phyloP scores from a whole-genome alignment of 2,888 invertebrate species.

The Dioctria linearis region DNA sequence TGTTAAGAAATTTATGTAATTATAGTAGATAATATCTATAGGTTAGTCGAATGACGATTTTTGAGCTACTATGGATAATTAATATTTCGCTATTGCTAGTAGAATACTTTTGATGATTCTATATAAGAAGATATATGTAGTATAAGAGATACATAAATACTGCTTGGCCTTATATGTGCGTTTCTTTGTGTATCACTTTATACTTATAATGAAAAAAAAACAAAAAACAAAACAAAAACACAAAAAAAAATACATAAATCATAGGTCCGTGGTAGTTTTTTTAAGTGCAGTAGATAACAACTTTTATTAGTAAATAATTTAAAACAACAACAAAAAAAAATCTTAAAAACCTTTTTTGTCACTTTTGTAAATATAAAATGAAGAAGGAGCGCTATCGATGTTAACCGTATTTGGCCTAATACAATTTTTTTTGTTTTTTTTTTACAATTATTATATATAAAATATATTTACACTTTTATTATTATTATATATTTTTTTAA shows the following conservation, averaged over 20 bases:
- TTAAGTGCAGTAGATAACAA: background rate
- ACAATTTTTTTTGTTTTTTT: too few relatives aligned
- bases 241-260: slow-evolving; percentile 5
- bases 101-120: background rate
- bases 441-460: too few relatives aligned
- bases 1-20: background rate
- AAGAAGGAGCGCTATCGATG: slow-evolving; percentile 18
- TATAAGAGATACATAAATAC: background rate
- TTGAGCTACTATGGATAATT: slow-evolving; percentile 10
- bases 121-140: background rate
- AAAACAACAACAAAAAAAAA: background rate
- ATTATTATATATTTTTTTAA: too few relatives aligned
- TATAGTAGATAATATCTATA: slow-evolving; percentile 1
- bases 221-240: too few relatives aligned
- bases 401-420: slow-evolving; percentile 34
- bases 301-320: background rate
- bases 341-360: background rate
- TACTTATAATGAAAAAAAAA: background rate
- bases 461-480: too few relatives aligned
- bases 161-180: slow-evolving; percentile 54
- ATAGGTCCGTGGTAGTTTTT: background rate
- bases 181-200: slow-evolving; percentile 27
- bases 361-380: slow-evolving; percentile 9
- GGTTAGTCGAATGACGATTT: background rate
- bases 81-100: slow-evolving; percentile 7